Base-by-base conservation (phyloP, 2,113 vertebrate genomes). In the Bombycilla garrulus region DNA sequence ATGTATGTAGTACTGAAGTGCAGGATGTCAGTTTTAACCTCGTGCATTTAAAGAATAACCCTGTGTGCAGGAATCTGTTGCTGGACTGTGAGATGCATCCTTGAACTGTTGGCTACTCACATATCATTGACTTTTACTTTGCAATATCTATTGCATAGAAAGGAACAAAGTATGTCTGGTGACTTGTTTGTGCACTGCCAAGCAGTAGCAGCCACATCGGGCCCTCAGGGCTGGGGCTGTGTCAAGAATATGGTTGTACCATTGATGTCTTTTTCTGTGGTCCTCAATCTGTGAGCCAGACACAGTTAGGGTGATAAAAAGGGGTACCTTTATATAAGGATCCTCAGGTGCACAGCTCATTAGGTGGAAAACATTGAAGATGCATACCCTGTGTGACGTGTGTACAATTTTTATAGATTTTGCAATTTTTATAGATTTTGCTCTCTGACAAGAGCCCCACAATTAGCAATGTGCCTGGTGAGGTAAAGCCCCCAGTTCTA, bases 341-440 rank as follows among this genome's bases (percentile, higher is more conserved):
- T 38, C 22, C 40, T 38, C 28, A 45, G n/a, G 40, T 64, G 38
- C 40, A 72, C 33, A 38, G 47, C 33, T 38, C 3, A 1, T 38
- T 54, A 22, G 7, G n/a, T 54, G 40, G 18, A 38, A 73, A 28
- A 28, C 7, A 3, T 4, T 0, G 0, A 62, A 22, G 11, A 36
- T 72, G 8, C 12, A 12, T 35, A 25, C 22, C 11, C n/a, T 0
- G 0, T 0, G 2, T 72, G 26, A 45, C 1, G 0, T 0, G 0
- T 22, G 67, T 45, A 53, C 36, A 33, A 9, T 18, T 45, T 53
- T 45, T 62, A 44, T 9, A 26, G 47, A 33, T 45, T 36, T 12
- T 62, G 17, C 36, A 33, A 9, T 18, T 45, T 53, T 45, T 62
- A 44, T 9, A 26, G n/a, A n/a, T n/a, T n/a, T n/a, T 2, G 14